These are phyloP conservation scores for Drosophila affinis DNA, from an alignment of 2,888 invertebrate genomes.

Conservation along the genomic window DNA sequence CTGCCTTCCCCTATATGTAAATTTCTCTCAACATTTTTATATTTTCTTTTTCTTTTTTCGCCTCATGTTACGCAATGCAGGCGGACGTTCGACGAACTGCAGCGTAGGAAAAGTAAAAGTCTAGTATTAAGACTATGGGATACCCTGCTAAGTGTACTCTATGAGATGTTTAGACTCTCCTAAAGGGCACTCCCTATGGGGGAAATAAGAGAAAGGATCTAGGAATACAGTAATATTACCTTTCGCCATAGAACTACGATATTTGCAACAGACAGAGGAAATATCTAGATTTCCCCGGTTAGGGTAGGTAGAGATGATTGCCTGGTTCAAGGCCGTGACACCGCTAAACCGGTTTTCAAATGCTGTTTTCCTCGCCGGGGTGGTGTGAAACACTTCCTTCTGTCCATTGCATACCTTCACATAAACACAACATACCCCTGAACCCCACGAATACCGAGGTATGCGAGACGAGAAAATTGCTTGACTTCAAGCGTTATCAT, in stretches of 20 bases:
- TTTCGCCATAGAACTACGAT: too few relatives aligned
- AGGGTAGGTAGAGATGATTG: background rate
- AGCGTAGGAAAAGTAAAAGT: slow-evolving; percentile 18
- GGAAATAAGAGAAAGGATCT: too few relatives aligned
- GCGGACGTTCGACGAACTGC: slow-evolving; percentile 37
- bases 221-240: too few relatives aligned
- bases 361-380: background rate
- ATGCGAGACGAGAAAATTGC: background rate
- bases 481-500: slow-evolving; percentile 31
- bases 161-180: too few relatives aligned
- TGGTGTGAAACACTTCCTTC: background rate
- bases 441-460: background rate
- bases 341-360: background rate
- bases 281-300: background rate
- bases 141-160: background rate
- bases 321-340: background rate
- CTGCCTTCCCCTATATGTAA: slow-evolving; percentile 21
- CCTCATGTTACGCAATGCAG: slow-evolving; percentile 36
- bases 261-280: background rate
- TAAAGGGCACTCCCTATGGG: too few relatives aligned
- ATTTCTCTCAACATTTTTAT: slow-evolving; percentile 27
- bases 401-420: background rate
- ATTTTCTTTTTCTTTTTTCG: slow-evolving; percentile 25
- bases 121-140: background rate
- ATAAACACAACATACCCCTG: background rate